phyloP scores from a whole-genome alignment of 2,113 vertebrate genomes.

The Pogona vitticeps region DNA sequence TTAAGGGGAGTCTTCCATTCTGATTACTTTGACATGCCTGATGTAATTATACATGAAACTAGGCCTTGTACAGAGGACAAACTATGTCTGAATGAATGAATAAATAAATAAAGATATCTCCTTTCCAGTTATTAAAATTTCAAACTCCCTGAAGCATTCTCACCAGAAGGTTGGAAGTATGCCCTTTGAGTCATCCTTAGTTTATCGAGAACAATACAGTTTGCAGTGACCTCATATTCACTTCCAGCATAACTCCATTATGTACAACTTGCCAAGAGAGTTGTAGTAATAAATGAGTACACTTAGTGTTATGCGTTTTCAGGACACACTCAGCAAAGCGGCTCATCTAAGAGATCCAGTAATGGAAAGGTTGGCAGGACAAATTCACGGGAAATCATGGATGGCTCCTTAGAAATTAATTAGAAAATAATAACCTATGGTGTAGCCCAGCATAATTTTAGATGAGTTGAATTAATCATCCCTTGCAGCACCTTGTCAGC shows the following conservation, averaged over 20 bases:
- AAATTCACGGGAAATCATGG: not conserved
- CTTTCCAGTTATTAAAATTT: slow-evolving; percentile 28
- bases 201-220: slow-evolving; percentile 36
- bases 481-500: not conserved
- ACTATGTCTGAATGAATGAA: not conserved
- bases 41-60: not conserved
- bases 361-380: slow-evolving; percentile 40
- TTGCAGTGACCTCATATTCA: slow-evolving; percentile 36
- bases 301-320: slow-evolving; percentile 44
- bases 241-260: slow-evolving; percentile 46
- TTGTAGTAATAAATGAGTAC: slow-evolving; percentile 51
- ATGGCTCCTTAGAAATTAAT: slow-evolving; percentile 39
- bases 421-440: slow-evolving; percentile 41
- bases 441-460: slow-evolving; percentile 26
- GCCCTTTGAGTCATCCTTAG: slow-evolving; percentile 35
- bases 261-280: slow-evolving; percentile 42
- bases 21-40: not conserved
- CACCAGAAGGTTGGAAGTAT: slow-evolving; percentile 42
- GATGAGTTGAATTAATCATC: slow-evolving; percentile 29
- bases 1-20: not conserved
- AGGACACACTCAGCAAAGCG: slow-evolving; percentile 27
- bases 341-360: slow-evolving; percentile 33
- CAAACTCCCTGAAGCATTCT: slow-evolving; percentile 7
- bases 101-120: not conserved
- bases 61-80: not conserved